Conservation (phyloP, 23 tunicate species). For the Ascidia mentula region DNA sequence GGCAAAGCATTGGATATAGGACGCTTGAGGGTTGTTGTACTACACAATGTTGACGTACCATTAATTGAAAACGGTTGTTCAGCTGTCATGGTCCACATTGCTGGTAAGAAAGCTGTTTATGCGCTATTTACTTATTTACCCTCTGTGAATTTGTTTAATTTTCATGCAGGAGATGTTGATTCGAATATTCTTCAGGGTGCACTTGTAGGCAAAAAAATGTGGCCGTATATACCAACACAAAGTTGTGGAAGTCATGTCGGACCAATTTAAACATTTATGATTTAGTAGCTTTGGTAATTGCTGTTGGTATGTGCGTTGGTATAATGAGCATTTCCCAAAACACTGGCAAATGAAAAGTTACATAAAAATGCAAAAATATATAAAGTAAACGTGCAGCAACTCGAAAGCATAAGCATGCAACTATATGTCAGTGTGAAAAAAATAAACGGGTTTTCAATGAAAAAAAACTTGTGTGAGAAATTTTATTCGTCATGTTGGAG, state of each 20-base stretch:
- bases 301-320: too few species aligned
- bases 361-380: too few species aligned
- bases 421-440: too few species aligned
- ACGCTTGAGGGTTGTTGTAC: constrained; percentile 51
- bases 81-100: constrained; percentile 62
- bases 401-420: too few species aligned
- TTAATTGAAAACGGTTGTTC: constrained; percentile 25
- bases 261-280: background rate
- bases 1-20: constrained; percentile 24
- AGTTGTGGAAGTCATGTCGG: background rate
- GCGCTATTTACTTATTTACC: background rate
- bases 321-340: too few species aligned
- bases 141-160: background rate
- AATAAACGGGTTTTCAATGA: too few species aligned
- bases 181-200: background rate
- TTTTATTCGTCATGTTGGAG: too few species aligned
- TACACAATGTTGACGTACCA: constrained; percentile 60
- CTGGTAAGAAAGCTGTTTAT: constrained; percentile 36
- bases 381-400: too few species aligned
- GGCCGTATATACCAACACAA: background rate
- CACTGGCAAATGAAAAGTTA: too few species aligned
- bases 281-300: too few species aligned
- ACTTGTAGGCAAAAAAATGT: background rate
- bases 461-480: too few species aligned
- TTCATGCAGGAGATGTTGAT: background rate